phyloP scores from a whole-genome alignment of 2,113 vertebrate species.

The Xiphophorus hellerii region DNA sequence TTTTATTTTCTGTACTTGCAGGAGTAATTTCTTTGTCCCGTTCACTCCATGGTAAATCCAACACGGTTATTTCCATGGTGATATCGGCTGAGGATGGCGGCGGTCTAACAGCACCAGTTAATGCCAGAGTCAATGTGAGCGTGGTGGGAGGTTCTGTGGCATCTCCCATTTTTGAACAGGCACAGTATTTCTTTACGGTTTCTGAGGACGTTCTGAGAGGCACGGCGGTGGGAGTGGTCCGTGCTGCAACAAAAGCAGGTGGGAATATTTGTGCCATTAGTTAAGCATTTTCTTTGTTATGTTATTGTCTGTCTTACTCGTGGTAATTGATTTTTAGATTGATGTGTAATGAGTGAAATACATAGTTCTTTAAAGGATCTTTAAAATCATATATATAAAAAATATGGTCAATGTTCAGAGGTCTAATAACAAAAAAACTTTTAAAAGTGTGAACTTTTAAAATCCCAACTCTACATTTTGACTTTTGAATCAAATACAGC shows the following conservation, averaged over 20 bases:
- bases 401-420: too few species aligned
- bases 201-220: constrained; percentile 88
- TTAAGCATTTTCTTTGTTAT: too few species aligned
- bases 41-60: constrained; percentile 88
- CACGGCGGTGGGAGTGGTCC: constrained; percentile 85
- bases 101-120: constrained; percentile 85
- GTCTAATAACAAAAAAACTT: too few species aligned
- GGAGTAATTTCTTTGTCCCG: constrained; percentile 92
- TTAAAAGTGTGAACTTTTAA: too few species aligned
- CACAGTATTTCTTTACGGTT: constrained; percentile 92
- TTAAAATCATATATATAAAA: too few species aligned
- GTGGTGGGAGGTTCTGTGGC: constrained; percentile 88
- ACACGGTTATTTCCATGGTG: constrained; percentile 90
- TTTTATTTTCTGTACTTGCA: constrained; percentile 40
- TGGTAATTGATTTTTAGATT: too few species aligned
- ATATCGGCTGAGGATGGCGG: constrained; percentile 90
- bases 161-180: constrained; percentile 90
- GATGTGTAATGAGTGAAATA: too few species aligned
- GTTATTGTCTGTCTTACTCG: too few species aligned
- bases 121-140: constrained; percentile 92
- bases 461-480: too few species aligned
- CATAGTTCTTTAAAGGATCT: too few species aligned
- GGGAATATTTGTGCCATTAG: background rate
- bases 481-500: too few species aligned
- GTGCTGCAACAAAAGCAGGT: constrained; percentile 82